Evolutionary conservation across 2,888 invertebrate genomes (phyloP).

Genomic region (Lamellibrachia columna): DNA sequence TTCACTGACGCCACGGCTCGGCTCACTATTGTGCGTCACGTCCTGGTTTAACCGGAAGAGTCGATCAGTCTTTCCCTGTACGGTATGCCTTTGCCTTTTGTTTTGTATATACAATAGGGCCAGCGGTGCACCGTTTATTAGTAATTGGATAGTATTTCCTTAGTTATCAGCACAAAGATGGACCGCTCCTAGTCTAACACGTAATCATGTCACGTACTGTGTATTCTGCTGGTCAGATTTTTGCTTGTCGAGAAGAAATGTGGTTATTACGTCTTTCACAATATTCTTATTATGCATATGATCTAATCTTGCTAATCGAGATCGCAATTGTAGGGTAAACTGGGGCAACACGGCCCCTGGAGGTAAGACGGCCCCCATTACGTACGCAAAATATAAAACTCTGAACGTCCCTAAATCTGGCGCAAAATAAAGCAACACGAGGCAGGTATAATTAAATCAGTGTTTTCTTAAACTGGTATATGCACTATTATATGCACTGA

Average conservation of each 20-base stretch:
- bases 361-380: too few species aligned
- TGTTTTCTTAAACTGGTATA: too few species aligned
- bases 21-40: not conserved
- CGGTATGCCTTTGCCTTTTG: not conserved
- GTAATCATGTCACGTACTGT: not conserved
- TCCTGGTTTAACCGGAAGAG: not conserved
- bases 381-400: too few species aligned
- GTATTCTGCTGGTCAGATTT: not conserved
- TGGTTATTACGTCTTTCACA: too few species aligned
- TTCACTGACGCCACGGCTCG: not conserved
- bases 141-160: not conserved
- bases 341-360: too few species aligned
- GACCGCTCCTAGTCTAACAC: not conserved
- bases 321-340: too few species aligned
- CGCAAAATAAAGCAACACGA: too few species aligned
- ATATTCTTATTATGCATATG: too few species aligned
- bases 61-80: not conserved
- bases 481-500: too few species aligned
- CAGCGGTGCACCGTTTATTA: not conserved
- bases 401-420: too few species aligned
- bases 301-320: too few species aligned
- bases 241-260: not conserved
- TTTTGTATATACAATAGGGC: not conserved
- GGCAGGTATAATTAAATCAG: too few species aligned
- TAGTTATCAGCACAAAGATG: not conserved